Evolutionary conservation across 2,113 vertebrate genomes (phyloP).

Genomic region (Todiramphus saurophagus): DNA sequence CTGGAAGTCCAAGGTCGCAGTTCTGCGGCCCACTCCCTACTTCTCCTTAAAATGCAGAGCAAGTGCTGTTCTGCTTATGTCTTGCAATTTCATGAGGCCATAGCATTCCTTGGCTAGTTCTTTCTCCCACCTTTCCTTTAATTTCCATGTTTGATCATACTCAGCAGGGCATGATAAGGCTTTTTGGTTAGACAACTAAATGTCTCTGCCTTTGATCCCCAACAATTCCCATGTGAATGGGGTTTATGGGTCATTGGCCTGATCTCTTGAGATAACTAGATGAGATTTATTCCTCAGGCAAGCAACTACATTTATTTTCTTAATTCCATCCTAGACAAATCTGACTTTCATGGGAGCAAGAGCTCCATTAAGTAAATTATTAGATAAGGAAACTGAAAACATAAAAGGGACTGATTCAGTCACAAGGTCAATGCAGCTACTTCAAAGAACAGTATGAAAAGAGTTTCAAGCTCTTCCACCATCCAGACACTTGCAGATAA

Average conservation of each 20-base stretch:
- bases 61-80: not conserved
- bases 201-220: not conserved
- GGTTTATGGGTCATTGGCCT: not conserved
- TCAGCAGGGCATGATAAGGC: not conserved
- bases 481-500: not conserved
- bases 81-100: rapidly evolving
- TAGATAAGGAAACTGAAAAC: constrained; percentile 40
- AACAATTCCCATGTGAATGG: not conserved
- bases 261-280: not conserved
- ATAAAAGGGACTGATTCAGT: constrained; percentile 16
- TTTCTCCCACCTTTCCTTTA: not conserved
- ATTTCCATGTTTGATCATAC: not conserved
- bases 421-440: constrained; percentile 5
- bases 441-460: constrained; percentile 22
- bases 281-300: not conserved
- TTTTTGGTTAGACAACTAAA: not conserved
- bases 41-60: not conserved
- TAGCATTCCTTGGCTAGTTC: not conserved
- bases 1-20: not conserved
- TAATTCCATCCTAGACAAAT: not conserved
- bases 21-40: not conserved
- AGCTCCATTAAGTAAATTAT: constrained; percentile 26
- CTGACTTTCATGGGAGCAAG: not conserved
- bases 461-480: not conserved
- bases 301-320: not conserved